Evolutionary conservation across 2,888 invertebrate genomes (phyloP).

Genomic region (Seira sanloemensis): DNA sequence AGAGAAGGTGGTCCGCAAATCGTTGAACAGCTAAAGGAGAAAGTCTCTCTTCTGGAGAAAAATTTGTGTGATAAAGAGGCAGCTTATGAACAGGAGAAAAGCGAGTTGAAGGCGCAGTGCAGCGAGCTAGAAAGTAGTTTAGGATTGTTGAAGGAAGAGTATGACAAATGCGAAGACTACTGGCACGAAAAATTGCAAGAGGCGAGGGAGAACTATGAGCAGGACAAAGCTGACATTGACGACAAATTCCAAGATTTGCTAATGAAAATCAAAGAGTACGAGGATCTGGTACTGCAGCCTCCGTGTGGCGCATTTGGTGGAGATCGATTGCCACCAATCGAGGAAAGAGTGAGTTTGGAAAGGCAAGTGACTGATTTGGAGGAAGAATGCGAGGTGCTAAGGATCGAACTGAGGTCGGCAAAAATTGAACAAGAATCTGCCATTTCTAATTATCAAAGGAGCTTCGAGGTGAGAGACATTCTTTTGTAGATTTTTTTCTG

Average conservation of each 20-base stretch:
- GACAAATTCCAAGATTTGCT: constrained; percentile 86
- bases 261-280: constrained; percentile 87
- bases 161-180: constrained; percentile 91
- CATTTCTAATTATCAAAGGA: constrained; percentile 63
- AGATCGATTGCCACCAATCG: constrained; percentile 84
- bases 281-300: constrained; percentile 82
- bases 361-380: constrained; percentile 82
- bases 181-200: constrained; percentile 88
- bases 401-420: constrained; percentile 74
- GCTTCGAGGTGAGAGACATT: constrained; percentile 56
- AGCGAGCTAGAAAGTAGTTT: constrained; percentile 85
- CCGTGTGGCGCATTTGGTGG: constrained; percentile 75
- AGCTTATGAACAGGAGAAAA: constrained; percentile 75
- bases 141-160: constrained; percentile 85
- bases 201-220: constrained; percentile 84
- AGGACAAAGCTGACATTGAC: constrained; percentile 76
- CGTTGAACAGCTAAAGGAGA: constrained; percentile 66
- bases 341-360: constrained; percentile 84
- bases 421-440: constrained; percentile 65
- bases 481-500: too few species aligned
- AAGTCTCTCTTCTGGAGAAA: constrained; percentile 73
- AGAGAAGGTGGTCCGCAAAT: neutral
- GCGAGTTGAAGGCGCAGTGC: constrained; percentile 78
- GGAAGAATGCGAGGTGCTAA: constrained; percentile 82
- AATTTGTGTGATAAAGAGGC: constrained; percentile 44